These are phyloP conservation scores for Kobus ellipsiprymnus DNA, from an alignment of 2,113 vertebrate genomes.

Conservation along the genomic window DNA sequence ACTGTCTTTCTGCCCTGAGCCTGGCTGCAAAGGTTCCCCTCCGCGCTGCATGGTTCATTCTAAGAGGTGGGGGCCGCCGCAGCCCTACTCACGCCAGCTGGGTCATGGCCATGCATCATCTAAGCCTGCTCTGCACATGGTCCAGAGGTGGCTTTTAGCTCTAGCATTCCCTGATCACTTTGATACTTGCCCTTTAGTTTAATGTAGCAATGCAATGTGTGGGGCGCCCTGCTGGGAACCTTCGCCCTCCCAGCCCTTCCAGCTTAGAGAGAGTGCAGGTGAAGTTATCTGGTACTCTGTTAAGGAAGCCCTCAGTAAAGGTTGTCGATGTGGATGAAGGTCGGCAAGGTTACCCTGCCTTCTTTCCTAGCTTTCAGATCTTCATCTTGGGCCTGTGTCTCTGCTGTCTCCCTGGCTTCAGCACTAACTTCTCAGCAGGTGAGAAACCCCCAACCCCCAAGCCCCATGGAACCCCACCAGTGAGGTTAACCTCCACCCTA, in stretches of 20 bases:
- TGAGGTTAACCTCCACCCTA: not conserved
- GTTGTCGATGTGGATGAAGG: too few species aligned
- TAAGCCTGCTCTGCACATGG: not conserved
- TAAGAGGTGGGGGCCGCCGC: not conserved
- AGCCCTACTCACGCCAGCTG: not conserved
- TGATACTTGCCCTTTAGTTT: not conserved
- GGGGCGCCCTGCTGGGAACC: not conserved
- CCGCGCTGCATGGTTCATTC: rapidly evolving
- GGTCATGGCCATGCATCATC: not conserved
- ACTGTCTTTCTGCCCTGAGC: not conserved
- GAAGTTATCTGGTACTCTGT: not conserved
- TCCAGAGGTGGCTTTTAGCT: not conserved
- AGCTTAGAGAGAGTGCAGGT: not conserved
- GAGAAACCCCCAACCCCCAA: not conserved
- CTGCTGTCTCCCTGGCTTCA: not conserved
- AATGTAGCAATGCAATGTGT: not conserved
- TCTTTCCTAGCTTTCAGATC: not conserved
- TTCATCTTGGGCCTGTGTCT: not conserved
- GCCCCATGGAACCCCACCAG: not conserved
- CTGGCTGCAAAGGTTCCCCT: not conserved
- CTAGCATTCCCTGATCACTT: not conserved
- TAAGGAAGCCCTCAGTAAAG: not conserved
- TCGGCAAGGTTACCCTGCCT: not conserved
- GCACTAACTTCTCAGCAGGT: not conserved
- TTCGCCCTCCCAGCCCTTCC: not conserved